A percentile compares a stretch with the other conserved stretches of the same genome.
These are phyloP conservation scores for Lagodon rhomboides DNA, from an alignment of 2,797 vertebrate species.

Conservation along the genomic window DNA sequence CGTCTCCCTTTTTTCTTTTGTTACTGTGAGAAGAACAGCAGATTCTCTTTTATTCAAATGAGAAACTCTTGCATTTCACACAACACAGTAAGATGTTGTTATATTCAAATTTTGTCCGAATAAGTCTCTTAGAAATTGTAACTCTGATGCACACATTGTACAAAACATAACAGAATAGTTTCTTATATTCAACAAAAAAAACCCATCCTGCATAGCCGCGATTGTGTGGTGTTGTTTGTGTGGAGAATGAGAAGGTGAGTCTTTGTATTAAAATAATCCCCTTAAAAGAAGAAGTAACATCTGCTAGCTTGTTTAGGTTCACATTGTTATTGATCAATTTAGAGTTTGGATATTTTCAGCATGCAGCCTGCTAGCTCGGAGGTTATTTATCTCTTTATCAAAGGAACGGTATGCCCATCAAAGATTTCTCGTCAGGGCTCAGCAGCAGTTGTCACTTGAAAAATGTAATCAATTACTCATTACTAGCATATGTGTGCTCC, in stretches of 20 bases:
- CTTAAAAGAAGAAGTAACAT: too few relatives aligned
- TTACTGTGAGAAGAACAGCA: background rate
- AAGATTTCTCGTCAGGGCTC: background rate
- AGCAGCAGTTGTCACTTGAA: too few relatives aligned
- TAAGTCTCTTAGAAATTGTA: background rate
- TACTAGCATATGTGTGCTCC: too few relatives aligned
- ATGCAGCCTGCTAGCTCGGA: too few relatives aligned
- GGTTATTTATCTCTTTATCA: background rate
- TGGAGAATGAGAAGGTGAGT: too few relatives aligned
- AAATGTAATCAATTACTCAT: too few relatives aligned
- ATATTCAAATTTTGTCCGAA: conserved; percentile 1
- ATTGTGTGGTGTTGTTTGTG: too few relatives aligned
- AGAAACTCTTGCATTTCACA: conserved; percentile 3
- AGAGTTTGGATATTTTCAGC: too few relatives aligned
- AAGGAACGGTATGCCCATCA: background rate
- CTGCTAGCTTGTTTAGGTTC: too few relatives aligned
- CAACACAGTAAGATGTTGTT: background rate
- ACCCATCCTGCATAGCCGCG: too few relatives aligned
- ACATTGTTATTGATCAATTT: too few relatives aligned
- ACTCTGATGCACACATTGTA: background rate
- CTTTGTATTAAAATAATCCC: too few relatives aligned
- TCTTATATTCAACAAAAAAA: conserved; percentile 4
- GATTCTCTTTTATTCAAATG: background rate
- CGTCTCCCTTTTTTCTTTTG: conserved; percentile 1
- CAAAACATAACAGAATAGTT: background rate